Conservation (phyloP, 1,140 invertebrate species). For the Cydia fagiglandana region DNA sequence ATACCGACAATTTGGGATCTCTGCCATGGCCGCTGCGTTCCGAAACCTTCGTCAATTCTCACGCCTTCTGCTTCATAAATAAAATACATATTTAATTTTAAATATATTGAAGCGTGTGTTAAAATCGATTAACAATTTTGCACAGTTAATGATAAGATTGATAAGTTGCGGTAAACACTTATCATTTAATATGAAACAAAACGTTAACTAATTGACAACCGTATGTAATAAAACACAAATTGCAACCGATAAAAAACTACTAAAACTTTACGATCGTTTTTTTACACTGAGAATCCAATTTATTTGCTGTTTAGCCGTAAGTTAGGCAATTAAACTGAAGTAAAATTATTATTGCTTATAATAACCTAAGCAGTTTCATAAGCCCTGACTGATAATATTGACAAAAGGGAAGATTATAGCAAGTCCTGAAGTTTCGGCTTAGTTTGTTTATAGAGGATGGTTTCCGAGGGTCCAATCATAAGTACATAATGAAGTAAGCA, state of each 20-base stretch:
- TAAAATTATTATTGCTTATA: slow-evolving; percentile 1
- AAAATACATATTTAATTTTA: not conserved
- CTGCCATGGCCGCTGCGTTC: slow-evolving; percentile 46
- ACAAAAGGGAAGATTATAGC: slow-evolving; percentile 21
- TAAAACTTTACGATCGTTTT: too few species aligned
- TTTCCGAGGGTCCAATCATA: slow-evolving; percentile 19
- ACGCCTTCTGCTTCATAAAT: not conserved
- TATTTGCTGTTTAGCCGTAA: not conserved
- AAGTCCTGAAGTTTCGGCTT: slow-evolving; percentile 13
- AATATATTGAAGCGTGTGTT: too few species aligned
- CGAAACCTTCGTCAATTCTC: slow-evolving; percentile 55
- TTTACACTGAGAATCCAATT: too few species aligned
- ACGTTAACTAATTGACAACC: too few species aligned
- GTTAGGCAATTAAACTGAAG: not conserved
- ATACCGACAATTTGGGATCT: slow-evolving; percentile 49
- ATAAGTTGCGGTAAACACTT: too few species aligned
- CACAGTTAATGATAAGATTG: too few species aligned
- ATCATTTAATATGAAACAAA: too few species aligned
- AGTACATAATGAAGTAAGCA: slow-evolving; percentile 20
- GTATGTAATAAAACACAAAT: too few species aligned
- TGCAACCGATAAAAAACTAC: too few species aligned
- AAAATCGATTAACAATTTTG: too few species aligned
- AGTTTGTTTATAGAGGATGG: slow-evolving; percentile 29
- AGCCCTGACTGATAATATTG: slow-evolving; percentile 24
- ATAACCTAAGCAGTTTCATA: not conserved